Conservation (phyloP, 2,888 invertebrate genomes). For the Aelia acuminata region DNA sequence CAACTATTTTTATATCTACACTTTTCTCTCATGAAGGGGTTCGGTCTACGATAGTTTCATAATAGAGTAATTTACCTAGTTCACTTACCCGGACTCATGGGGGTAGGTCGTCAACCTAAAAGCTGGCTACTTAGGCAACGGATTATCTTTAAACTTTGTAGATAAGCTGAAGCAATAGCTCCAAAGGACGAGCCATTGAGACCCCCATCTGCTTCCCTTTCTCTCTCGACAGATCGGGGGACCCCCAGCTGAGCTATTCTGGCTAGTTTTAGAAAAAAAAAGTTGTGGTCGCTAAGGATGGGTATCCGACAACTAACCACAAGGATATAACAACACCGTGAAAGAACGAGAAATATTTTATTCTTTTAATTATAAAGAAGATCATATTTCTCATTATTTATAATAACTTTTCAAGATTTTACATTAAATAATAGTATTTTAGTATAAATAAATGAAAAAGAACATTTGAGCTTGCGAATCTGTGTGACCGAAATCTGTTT, state of each 20-base stretch:
- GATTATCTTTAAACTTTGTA: not conserved
- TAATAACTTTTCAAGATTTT: too few relatives aligned
- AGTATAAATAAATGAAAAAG: too few relatives aligned
- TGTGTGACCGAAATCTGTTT: too few relatives aligned
- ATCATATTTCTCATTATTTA: too few relatives aligned
- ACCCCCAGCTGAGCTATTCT: slow-evolving; percentile 40
- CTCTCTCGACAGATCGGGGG: not conserved
- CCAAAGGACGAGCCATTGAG: not conserved
- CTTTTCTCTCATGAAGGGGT: slow-evolving; percentile 23
- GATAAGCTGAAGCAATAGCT: not conserved
- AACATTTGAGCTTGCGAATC: too few relatives aligned
- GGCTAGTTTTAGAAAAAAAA: slow-evolving; percentile 8
- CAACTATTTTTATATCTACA: slow-evolving; percentile 5
- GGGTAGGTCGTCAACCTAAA: not conserved
- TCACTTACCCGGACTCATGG: not conserved
- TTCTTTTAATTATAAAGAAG: too few relatives aligned
- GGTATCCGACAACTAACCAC: not conserved
- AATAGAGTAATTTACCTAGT: not conserved
- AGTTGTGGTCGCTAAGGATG: not conserved
- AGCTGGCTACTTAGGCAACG: not conserved
- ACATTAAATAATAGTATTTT: too few relatives aligned
- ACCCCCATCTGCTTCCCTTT: slow-evolving; percentile 23
- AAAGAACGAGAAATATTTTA: too few relatives aligned
- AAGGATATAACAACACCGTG: not conserved
- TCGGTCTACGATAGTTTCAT: not conserved